Conservation (phyloP, 2,888 invertebrate species). For the Magallana nippona region DNA sequence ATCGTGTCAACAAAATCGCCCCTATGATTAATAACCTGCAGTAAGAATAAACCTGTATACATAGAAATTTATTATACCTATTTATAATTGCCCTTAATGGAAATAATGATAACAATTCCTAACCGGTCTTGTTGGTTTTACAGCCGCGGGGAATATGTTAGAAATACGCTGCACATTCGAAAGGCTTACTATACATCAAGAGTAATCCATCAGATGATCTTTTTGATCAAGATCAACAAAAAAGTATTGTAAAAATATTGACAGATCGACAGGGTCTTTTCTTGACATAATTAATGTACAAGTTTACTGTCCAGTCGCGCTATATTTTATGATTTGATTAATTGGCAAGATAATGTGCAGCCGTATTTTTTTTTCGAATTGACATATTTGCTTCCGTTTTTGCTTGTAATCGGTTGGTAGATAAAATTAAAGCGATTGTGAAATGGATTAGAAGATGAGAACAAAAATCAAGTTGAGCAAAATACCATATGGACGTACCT, state of each 20-base stretch:
- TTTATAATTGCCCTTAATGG: constrained; percentile 11
- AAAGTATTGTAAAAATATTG: constrained; percentile 1
- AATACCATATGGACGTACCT: constrained; percentile 25
- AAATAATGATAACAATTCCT: neutral
- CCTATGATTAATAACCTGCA: neutral
- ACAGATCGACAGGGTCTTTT: neutral
- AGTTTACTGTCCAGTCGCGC: too few relatives aligned
- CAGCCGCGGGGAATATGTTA: constrained; percentile 5
- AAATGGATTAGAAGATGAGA: neutral
- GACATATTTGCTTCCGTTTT: too few relatives aligned
- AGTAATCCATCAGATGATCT: neutral
- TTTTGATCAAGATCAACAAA: constrained; percentile 14
- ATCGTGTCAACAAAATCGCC: constrained; percentile 18
- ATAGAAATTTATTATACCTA: constrained; percentile 16
- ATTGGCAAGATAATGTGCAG: too few relatives aligned
- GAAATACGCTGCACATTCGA: neutral
- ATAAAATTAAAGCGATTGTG: too few relatives aligned
- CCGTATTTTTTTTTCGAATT: too few relatives aligned
- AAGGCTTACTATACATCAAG: too few relatives aligned
- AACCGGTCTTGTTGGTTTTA: neutral
- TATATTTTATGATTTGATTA: too few relatives aligned
- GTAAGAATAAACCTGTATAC: neutral
- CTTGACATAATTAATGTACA: neutral
- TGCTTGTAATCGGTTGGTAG: too few relatives aligned
- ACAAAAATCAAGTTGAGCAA: neutral